phyloP scores from a whole-genome alignment of 2,113 vertebrate genomes.

The Boulengerochromis microlepis region DNA sequence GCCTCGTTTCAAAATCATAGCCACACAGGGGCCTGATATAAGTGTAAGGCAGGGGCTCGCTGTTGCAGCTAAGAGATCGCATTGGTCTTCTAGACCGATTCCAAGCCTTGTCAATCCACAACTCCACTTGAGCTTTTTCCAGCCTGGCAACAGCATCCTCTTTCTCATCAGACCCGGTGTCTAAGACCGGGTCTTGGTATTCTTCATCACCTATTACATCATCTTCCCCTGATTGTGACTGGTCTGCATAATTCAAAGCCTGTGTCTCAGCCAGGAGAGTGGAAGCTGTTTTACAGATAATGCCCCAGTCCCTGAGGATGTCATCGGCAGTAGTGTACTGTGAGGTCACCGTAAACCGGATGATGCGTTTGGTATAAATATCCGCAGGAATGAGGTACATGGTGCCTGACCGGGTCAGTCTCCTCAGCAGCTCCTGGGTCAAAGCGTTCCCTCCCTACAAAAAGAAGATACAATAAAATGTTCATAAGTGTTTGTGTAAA shows the following conservation, averaged over 20 bases:
- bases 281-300: slow-evolving; percentile 77
- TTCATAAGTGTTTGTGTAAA: not conserved
- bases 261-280: slow-evolving; percentile 58
- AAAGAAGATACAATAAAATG: not conserved
- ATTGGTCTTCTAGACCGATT: slow-evolving; percentile 74
- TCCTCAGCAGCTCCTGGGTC: slow-evolving; percentile 85
- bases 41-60: slow-evolving; percentile 66
- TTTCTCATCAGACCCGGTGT: not conserved
- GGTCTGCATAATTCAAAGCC: not conserved
- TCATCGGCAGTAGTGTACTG: slow-evolving; percentile 88
- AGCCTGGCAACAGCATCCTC: not conserved
- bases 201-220: not conserved
- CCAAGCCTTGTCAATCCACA: slow-evolving; percentile 75
- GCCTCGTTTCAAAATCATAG: not conserved
- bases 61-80: slow-evolving; percentile 87
- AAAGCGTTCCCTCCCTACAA: slow-evolving; percentile 82
- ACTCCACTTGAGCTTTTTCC: slow-evolving; percentile 64
- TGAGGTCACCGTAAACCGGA: slow-evolving; percentile 91
- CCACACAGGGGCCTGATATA: not conserved
- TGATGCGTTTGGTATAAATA: slow-evolving; percentile 82
- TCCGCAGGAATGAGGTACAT: slow-evolving; percentile 91
- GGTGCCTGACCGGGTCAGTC: slow-evolving; percentile 78
- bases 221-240: not conserved
- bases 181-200: not conserved
- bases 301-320: slow-evolving; percentile 84